Evolutionary conservation across 2,797 vertebrate genomes (phyloP), one percentile per base, ranked within the genome.

Genomic region (Xiphophorus birchmanni): DNA sequence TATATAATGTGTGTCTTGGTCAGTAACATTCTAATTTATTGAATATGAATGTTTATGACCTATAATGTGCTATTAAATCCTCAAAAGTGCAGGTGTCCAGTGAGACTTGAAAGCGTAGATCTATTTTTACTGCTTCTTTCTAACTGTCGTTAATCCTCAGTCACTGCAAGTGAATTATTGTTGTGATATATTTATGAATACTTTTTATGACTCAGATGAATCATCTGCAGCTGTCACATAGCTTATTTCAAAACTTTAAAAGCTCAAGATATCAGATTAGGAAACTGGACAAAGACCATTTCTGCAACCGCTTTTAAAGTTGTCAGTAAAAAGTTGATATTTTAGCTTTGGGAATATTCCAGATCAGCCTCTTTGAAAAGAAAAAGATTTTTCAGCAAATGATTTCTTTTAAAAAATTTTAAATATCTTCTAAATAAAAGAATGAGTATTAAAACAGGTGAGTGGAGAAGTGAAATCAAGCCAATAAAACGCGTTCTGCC

Each of bases 401-500:
- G 13, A 63, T 17, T 63, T 63, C 29, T 6, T 32, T 1, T 8
- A 63, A 63, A 60, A n/a, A 29, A 18, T 35, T 21, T n/a, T 54
- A 35, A 6, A 69, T 7, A 26, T n/a, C 45, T 58, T 37, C 12
- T 56, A 50, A 67, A 1, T 63, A 54, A 82, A 60, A 79, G 50
- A 1, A 13, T 18, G 32, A n/a, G 32, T 63, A 8, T 2, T 47
- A 73, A 37, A 69, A 82, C 23, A 76, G 63, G 73, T 65, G 32
- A 75, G 73, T 35, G 82, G 77, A 81, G 74, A 7, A 26, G 73
- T 42, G 67, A 80, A 80, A 67, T 0, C 0, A 58, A 45, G 63
- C 40, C 42, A 80, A 50, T 60, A 29, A 52, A 8, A 73, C 17
- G 67, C 5, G 0, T 10, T 73, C 6, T 44, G 56, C 37, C 75